phyloP scores from a whole-genome alignment of 2,113 vertebrate species.

The Rostratula benghalensis region DNA sequence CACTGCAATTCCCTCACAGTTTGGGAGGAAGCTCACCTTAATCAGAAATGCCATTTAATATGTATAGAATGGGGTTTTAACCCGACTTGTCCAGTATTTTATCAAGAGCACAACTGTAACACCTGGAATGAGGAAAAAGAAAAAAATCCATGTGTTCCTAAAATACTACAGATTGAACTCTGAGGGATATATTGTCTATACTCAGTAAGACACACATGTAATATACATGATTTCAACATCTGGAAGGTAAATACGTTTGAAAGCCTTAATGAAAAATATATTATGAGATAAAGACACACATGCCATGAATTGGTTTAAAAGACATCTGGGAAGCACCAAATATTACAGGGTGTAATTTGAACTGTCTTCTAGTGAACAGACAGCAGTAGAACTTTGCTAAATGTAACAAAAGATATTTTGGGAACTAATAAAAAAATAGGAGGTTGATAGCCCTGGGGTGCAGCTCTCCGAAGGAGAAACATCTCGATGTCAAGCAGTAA shows the following conservation, averaged over 20 bases:
- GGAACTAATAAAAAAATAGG: background rate
- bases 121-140: background rate
- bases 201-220: background rate
- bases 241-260: background rate
- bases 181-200: background rate
- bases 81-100: background rate
- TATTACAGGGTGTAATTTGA: background rate
- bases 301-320: background rate
- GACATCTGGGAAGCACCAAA: background rate
- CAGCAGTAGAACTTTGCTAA: background rate
- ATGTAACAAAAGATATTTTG: background rate
- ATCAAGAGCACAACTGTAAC: background rate
- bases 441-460: background rate
- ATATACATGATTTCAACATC: background rate
- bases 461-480: background rate
- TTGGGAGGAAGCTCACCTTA: background rate
- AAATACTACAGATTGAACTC: background rate
- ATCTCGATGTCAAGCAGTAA: background rate
- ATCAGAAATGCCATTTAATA: background rate
- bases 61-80: background rate
- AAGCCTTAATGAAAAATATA: background rate
- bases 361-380: background rate
- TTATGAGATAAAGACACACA: background rate
- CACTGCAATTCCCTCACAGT: background rate
- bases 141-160: background rate